Evolutionary conservation across 1,140 invertebrate genomes (phyloP).

Genomic region (Diploscapter pachys): DNA sequence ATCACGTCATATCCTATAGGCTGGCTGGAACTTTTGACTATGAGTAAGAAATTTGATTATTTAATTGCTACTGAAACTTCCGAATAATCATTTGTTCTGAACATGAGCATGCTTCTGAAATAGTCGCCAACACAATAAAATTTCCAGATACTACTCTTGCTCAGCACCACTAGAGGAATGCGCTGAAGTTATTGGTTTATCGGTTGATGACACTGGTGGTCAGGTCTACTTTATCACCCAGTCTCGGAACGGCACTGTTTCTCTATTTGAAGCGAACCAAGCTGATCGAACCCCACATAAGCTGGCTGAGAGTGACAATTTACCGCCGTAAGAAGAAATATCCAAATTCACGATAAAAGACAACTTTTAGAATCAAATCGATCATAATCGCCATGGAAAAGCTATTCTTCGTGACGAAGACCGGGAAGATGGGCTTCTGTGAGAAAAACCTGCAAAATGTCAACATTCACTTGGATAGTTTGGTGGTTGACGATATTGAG

Average conservation of each 20-base stretch:
- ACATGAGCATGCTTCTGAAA: no score
- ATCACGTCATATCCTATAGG: slow-evolving; percentile 50
- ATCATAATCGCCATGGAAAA: slow-evolving; percentile 43
- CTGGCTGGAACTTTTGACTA: slow-evolving; percentile 48
- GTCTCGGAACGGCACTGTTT: slow-evolving; percentile 39
- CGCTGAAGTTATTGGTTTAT: slow-evolving; percentile 53
- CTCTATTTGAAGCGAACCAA: slow-evolving; percentile 35
- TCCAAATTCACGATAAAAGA: background rate
- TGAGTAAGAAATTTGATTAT: slow-evolving; percentile 28
- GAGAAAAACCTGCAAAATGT: slow-evolving; percentile 43
- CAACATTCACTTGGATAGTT: slow-evolving; percentile 40
- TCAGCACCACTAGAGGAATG: slow-evolving; percentile 37
- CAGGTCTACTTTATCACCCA: slow-evolving; percentile 40
- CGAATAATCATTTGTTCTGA: no score
- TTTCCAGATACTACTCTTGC: slow-evolving; percentile 52
- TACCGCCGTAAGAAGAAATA: slow-evolving; percentile 30
- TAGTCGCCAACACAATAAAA: background rate
- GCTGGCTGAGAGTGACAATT: slow-evolving; percentile 31
- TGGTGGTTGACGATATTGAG: slow-evolving; percentile 37
- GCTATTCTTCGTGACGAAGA: slow-evolving; percentile 48
- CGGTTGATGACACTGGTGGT: slow-evolving; percentile 41
- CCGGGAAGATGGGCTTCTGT: slow-evolving; percentile 48
- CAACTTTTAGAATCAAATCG: slow-evolving; percentile 45
- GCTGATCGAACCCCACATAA: slow-evolving; percentile 27
- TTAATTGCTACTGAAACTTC: background rate